Base-by-base conservation (phyloP, 2,888 invertebrate species). In the Drosophila niveifrons region DNA sequence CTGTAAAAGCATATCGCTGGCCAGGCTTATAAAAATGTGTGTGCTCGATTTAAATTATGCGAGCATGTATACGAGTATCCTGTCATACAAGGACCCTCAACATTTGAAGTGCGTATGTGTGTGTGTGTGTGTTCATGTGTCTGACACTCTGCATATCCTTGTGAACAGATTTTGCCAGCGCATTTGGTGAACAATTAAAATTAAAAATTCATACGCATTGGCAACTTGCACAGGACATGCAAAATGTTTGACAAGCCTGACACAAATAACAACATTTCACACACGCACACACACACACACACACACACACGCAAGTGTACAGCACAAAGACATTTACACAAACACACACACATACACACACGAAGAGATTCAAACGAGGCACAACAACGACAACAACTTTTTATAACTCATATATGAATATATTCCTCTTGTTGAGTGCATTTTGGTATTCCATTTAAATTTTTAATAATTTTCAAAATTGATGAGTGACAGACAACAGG, bases 391-490 rank as follows among this genome's bases (percentile, higher is more conserved):
- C 29, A 9, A 61, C 15, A 61, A 34, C n/a, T 55, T 67, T 66
- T 53, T 55, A 66, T 53, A 53, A 41, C 41, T 48, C 62, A n/a
- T 15, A 59, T 58, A 43, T 66, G 63, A 75, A 75, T 71, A 55
- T 62, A 59, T 68, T 67, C n/a, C 69, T 61, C 44, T 67, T 66
- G 80, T 55, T 75, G 80, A 80, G 78, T 84, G 82, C 79, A 88
- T 76, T 85, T 83, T 68, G 80, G 75, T 74, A 87, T 89, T 87
- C 89, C 75, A 89, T 88, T 88, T 90, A 84, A 90, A 90, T 90
- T 89, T 90, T 90, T 89, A 89, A 90, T 90, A 81, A 85, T 82
- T 90, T 74, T 80, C 72, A 75, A 80, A 90, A 90, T 90, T 90
- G 89, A 89, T 88, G 89, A 86, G 74, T 78, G 81, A 77, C 77